Conservation (phyloP, 2,797 vertebrate species). For the Chloroceryle inda region DNA sequence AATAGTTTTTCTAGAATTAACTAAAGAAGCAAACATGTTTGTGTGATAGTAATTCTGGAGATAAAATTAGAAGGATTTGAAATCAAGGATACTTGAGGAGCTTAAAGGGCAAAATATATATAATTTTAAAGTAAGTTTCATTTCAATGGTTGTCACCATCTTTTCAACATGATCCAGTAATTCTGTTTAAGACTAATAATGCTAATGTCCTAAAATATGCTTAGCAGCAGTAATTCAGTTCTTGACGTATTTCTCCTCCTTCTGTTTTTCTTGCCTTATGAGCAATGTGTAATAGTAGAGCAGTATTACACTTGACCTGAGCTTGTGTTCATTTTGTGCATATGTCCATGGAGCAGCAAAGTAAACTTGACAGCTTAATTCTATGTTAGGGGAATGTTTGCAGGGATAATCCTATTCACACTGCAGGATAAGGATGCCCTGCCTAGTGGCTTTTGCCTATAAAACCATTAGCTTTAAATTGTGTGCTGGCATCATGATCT, state of each 20-base stretch:
- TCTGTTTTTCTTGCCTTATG: neutral
- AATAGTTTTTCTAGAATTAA: neutral
- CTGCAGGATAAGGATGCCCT: conserved; percentile 73
- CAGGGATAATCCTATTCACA: conserved; percentile 78
- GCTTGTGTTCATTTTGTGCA: conserved; percentile 56
- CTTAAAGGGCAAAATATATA: neutral
- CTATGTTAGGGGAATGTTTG: conserved; percentile 76
- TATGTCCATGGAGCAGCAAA: conserved; percentile 20
- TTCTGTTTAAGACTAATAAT: neutral
- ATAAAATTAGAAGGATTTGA: neutral
- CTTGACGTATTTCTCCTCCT: neutral
- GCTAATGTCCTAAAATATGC: conserved; percentile 7
- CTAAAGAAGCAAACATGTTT: neutral
- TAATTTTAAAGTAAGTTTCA: neutral
- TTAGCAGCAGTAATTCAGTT: neutral
- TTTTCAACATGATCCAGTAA: conserved; percentile 9
- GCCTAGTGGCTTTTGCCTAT: conserved; percentile 72
- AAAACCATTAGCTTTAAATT: conserved; percentile 80
- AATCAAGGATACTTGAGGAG: neutral
- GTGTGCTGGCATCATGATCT: conserved; percentile 69
- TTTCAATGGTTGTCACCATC: neutral
- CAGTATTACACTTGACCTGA: conserved; percentile 50
- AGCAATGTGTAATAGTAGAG: conserved; percentile 41
- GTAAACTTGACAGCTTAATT: conserved; percentile 79
- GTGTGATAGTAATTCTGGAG: neutral